Base-by-base conservation (phyloP, 2,113 vertebrate genomes). In the Galbula dea region DNA sequence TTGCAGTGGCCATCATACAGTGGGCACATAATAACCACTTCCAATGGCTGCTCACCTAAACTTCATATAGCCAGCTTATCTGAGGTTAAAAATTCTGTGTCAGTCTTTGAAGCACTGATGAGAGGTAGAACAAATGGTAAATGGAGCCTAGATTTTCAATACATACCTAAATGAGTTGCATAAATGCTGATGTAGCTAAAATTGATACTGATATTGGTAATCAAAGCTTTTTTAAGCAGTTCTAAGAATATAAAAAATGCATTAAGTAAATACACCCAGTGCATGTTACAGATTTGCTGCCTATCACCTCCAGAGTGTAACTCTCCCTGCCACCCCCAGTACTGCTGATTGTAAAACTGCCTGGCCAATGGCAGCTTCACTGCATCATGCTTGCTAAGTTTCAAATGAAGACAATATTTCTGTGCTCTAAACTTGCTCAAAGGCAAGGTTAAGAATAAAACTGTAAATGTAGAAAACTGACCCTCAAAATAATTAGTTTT, bases 191-290 rank as follows among this genome's bases (percentile, higher is more conserved):
- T 86, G 77, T 78, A 65, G 81, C 61, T 92, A 84, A 86, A 92
- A 84, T 79, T 39, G n/a, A 39, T 75, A 63, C 52, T 92, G 77
- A 57, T 83, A 93, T 43, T n/a, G n/a, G n/a, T 52, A 52, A 83
- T 90, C 73, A 86, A 51, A 92, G 74, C 77, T 95, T 52, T 57
- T 94, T 73, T 46, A 82, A 93, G 73, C 86, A 78, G 52, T 84
- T 94, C 77, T 78, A 72, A 78, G 84, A 91, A 87, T n/a, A 82
- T 89, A 30, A 95, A 93, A 93, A 75, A 48, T 80, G 66, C 36
- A 48, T 78, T 86, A 67, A 78, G 82, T 88, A 92, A 93, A 84
- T 75, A 45, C 27, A 73, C 34, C 57, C 52, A 93, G 59, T 86
- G 18, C 52, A 67, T 78, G 39, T 86, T 90, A 63, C 39, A 65